Percentiles rank a stretch among this genome's conserved stretches.
phyloP scores from a whole-genome alignment of 2,888 invertebrate species.

The Drosophila recens region DNA sequence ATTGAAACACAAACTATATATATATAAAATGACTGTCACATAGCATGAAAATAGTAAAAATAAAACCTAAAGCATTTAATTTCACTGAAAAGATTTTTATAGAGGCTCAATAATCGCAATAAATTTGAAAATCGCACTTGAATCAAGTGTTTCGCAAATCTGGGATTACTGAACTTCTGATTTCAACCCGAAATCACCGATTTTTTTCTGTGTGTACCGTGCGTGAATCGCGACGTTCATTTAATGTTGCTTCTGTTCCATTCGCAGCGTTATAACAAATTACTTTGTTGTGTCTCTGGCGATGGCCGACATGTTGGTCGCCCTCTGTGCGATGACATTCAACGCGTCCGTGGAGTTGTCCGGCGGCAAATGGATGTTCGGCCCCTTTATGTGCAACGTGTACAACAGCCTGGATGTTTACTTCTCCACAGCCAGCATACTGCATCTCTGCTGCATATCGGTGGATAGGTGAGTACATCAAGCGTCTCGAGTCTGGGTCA shows the following conservation, averaged over 20 bases:
- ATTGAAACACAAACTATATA: no score
- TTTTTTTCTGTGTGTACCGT: no score
- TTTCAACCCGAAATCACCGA: no score
- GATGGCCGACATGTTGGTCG: slow-evolving; percentile 97
- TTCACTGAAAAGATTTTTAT: no score
- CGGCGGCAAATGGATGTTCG: slow-evolving; percentile 94
- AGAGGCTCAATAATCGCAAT: no score
- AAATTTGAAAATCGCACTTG: no score
- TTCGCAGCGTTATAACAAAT: slow-evolving; percentile 92
- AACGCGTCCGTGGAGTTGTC: slow-evolving; percentile 95
- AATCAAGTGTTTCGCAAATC: no score
- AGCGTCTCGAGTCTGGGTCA: not conserved
- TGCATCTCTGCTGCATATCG: slow-evolving; percentile 97
- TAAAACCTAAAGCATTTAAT: no score
- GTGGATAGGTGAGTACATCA: slow-evolving; percentile 88
- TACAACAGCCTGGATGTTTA: slow-evolving; percentile 98
- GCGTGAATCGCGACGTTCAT: slow-evolving; percentile 35
- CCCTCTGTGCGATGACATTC: slow-evolving; percentile 97
- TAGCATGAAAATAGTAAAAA: no score
- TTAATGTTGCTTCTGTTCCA: slow-evolving; percentile 51
- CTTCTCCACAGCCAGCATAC: slow-evolving; percentile 96
- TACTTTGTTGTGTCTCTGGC: slow-evolving; percentile 98
- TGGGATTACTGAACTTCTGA: no score
- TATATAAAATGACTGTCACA: no score
- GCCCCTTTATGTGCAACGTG: slow-evolving; percentile 96